phyloP scores from a whole-genome alignment of 1,140 invertebrate genomes.

The Heliconius eleuchia region DNA sequence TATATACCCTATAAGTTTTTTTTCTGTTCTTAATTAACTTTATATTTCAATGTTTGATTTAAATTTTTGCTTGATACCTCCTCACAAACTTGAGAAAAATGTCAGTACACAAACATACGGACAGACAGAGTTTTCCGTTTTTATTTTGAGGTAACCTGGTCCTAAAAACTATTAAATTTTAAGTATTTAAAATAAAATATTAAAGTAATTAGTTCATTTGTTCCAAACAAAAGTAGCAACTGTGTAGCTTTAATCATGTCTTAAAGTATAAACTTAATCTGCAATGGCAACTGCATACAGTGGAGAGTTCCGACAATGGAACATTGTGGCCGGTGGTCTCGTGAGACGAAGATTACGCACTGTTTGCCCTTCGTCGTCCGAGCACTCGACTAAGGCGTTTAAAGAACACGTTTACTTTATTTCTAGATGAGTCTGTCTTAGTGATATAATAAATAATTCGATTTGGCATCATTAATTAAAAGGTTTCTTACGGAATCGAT shows the following conservation, averaged over 20 bases:
- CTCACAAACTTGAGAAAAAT: no score
- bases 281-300: conserved; percentile 35
- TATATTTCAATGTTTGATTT: no score
- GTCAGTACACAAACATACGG: no score
- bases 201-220: not conserved
- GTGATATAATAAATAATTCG: not conserved
- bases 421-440: conserved; percentile 1
- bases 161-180: not conserved
- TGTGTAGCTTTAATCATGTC: not conserved
- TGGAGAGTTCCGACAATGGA: conserved; percentile 41
- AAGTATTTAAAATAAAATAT: not conserved
- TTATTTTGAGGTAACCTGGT: no score
- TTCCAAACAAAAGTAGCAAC: not conserved
- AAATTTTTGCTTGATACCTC: no score
- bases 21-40: no score
- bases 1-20: no score
- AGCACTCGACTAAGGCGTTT: conserved; percentile 46
- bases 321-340: conserved; percentile 63
- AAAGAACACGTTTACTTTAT: conserved; percentile 30
- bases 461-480: not conserved
- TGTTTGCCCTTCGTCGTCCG: conserved; percentile 48
- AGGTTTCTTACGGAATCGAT: not conserved
- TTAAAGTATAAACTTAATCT: conserved; percentile 14
- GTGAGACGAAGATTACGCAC: conserved; percentile 70
- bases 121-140: no score